A percentile compares a stretch with the other conserved stretches of the same genome.
These are phyloP conservation scores for Tapirus indicus DNA, from an alignment of 2,797 vertebrate species.

Conservation along the genomic window DNA sequence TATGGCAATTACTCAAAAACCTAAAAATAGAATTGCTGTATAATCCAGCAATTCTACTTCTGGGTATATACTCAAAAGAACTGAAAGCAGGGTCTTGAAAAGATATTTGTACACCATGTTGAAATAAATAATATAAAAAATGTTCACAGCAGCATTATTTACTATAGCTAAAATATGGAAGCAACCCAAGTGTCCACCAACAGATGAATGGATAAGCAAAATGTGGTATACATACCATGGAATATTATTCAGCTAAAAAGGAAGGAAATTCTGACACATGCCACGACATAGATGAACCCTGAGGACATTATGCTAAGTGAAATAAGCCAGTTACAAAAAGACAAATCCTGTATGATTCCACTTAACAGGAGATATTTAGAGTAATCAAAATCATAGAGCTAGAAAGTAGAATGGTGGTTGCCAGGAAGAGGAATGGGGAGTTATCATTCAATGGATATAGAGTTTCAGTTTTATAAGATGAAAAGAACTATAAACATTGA, in stretches of 20 bases:
- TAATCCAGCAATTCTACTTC: not conserved
- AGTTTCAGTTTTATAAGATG: not conserved
- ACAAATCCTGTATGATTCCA: not conserved
- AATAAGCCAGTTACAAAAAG: not conserved
- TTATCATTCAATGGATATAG: not conserved
- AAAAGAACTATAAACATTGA: not conserved
- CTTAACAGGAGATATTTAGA: not conserved
- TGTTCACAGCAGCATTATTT: not conserved
- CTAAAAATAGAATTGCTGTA: slow-evolving; percentile 7
- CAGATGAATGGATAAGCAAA: not conserved
- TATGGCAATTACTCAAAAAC: not conserved
- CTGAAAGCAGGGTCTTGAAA: not conserved
- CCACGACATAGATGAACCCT: not conserved
- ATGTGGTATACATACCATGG: not conserved
- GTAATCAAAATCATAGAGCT: not conserved
- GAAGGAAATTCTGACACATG: not conserved
- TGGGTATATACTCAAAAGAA: not conserved
- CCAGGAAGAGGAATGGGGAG: not conserved
- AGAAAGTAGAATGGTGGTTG: not conserved
- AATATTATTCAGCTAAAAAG: not conserved
- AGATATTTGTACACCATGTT: not conserved
- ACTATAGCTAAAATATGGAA: not conserved
- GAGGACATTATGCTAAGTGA: not conserved
- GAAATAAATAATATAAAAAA: slow-evolving; percentile 33
- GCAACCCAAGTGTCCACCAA: not conserved